These are phyloP conservation scores for Spatulosminthurus flaviceps DNA, from an alignment of 2,888 invertebrate species.

Conservation along the genomic window DNA sequence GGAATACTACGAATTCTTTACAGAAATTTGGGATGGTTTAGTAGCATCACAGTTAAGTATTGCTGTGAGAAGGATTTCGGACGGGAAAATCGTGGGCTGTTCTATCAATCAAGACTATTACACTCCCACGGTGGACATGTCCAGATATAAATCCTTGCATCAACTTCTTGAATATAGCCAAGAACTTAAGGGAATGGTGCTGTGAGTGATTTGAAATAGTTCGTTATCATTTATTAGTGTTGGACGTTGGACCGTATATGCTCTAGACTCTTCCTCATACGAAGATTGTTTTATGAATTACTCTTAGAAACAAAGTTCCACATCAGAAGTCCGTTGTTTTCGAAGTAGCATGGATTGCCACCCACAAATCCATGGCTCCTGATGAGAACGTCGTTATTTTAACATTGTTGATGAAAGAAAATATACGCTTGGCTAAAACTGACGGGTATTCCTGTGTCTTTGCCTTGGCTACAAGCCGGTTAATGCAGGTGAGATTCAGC, in stretches of 20 bases:
- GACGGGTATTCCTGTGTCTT: slow-evolving; percentile 79
- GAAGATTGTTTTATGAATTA: no score
- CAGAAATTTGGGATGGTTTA: slow-evolving; percentile 41
- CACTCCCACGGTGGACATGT: slow-evolving; percentile 20
- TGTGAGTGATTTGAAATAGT: no score
- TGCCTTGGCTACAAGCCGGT: slow-evolving; percentile 85
- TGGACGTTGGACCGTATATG: no score
- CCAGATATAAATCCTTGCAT: slow-evolving; percentile 78
- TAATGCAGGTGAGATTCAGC: slow-evolving; percentile 72
- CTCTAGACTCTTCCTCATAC: no score
- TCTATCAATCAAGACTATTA: slow-evolving; percentile 78
- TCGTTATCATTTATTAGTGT: no score
- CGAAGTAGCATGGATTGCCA: slow-evolving; percentile 89
- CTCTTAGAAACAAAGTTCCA: slow-evolving; percentile 68
- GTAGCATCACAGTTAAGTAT: slow-evolving; percentile 70
- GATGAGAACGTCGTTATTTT: slow-evolving; percentile 82
- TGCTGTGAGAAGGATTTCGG: slow-evolving; percentile 70
- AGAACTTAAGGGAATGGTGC: slow-evolving; percentile 66
- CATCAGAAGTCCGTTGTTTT: slow-evolving; percentile 74
- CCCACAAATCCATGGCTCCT: slow-evolving; percentile 71
- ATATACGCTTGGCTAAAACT: slow-evolving; percentile 74
- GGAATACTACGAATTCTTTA: slow-evolving; percentile 44
- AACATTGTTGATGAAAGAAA: slow-evolving; percentile 80
- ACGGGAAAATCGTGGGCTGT: slow-evolving; percentile 74
- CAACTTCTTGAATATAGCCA: slow-evolving; percentile 82